Base-by-base conservation (phyloP, 2,888 invertebrate species). In the Kryphioiulus occultus region DNA sequence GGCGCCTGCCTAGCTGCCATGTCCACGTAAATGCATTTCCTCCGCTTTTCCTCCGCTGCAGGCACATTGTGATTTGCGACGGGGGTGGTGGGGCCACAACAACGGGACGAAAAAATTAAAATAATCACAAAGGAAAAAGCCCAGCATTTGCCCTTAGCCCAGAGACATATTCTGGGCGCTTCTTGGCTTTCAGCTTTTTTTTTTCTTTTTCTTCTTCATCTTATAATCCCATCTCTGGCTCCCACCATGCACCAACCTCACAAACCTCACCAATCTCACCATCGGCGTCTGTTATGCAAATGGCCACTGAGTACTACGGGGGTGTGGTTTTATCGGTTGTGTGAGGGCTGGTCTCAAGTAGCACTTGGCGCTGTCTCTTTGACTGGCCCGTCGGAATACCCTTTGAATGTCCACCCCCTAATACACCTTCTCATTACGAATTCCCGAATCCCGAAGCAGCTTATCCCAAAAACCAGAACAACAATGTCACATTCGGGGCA, bases 331-430 rank as follows among this genome's bases (percentile, higher is more conserved):
- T n/a, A n/a, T n/a, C n/a, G n/a, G n/a, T n/a, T n/a, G n/a, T n/a
- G n/a, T n/a, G n/a, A n/a, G 22, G 26, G 26, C 68, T 68, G 22
- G 68, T 68, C 68, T 68, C 68, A 68, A 68, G 68, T 68, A 68
- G 68, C 68, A 68, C 68, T 68, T 68, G 68, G 68, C 68, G 68
- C 68, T 68, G 68, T 22, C 26, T 68, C 68, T 68, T 68, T 68
- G 68, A 68, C n/a, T 7, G 26, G 26, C 26, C 68, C 26, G 68
- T 68, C 68, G 68, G 68, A 68, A 68, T 68, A 5, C 9, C 47
- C 68, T 68, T 68, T 68, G 68, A 68, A 68, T 68, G 68, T 68
- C 68, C 68, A 68, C 68, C 68, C 68, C 68, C 68, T n/a, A n/a
- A n/a, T 26, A 68, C 68, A 68, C 68, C 68, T 68, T 68, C 68